These are phyloP conservation scores for Rhagoletis pomonella DNA, from an alignment of 1,140 invertebrate species.

Conservation along the genomic window DNA sequence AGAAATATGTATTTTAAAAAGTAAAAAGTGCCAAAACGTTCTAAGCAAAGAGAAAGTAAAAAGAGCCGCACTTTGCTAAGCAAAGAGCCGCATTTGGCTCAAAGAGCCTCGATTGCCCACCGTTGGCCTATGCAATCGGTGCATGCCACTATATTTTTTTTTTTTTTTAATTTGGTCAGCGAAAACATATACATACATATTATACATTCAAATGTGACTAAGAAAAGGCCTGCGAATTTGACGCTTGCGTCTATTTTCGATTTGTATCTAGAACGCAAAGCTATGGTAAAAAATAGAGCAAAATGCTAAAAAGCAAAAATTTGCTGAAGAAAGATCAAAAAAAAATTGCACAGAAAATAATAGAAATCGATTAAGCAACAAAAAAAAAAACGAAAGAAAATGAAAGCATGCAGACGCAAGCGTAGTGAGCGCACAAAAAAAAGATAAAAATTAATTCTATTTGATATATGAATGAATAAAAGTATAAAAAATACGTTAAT, in stretches of 20 bases:
- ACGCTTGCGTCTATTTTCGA: neutral
- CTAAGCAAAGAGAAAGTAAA: too few relatives aligned
- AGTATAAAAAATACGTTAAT: conserved; percentile 53
- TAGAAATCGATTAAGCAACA: too few relatives aligned
- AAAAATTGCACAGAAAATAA: too few relatives aligned
- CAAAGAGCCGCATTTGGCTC: too few relatives aligned
- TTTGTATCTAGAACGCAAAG: conserved; percentile 12
- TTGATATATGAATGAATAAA: conserved; percentile 65
- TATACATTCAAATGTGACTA: neutral
- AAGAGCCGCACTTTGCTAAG: too few relatives aligned
- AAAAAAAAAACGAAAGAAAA: conserved; percentile 57
- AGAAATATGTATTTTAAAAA: too few relatives aligned
- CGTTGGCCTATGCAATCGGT: too few relatives aligned
- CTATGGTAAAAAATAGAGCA: neutral
- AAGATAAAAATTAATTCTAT: conserved; percentile 61
- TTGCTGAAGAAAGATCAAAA: neutral
- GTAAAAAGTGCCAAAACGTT: too few relatives aligned
- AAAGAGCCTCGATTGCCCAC: too few relatives aligned
- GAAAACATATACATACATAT: too few relatives aligned
- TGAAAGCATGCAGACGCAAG: conserved; percentile 27
- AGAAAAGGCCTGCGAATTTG: neutral
- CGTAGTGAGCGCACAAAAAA: conserved; percentile 18
- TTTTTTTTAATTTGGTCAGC: too few relatives aligned
- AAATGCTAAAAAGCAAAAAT: neutral
- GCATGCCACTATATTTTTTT: too few relatives aligned